These are phyloP conservation scores for Melinaea menophilus DNA, from an alignment of 2,888 invertebrate genomes.

Conservation along the genomic window DNA sequence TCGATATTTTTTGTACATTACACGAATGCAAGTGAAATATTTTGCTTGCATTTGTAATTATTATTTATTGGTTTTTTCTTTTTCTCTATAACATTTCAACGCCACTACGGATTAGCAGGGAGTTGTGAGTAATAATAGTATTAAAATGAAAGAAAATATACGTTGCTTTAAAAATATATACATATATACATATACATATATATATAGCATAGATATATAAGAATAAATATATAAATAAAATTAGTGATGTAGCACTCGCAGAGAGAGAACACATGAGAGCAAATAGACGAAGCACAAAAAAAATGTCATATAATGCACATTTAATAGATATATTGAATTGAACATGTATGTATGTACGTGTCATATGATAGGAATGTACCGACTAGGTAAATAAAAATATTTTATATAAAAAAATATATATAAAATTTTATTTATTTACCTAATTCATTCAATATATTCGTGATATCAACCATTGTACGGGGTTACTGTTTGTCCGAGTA, in stretches of 20 bases:
- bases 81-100: constrained; percentile 37
- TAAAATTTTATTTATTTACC: constrained; percentile 22
- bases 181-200: not conserved
- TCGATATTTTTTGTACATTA: too few relatives aligned
- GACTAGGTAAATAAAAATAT: constrained; percentile 25
- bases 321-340: constrained; percentile 19
- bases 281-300: constrained; percentile 30
- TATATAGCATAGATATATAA: constrained; percentile 23
- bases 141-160: constrained; percentile 17
- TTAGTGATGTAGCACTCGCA: constrained; percentile 31
- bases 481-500: constrained; percentile 29
- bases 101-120: constrained; percentile 73
- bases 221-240: constrained; percentile 12
- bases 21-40: too few relatives aligned
- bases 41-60: too few relatives aligned
- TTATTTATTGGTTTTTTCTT: too few relatives aligned
- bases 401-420: not conserved
- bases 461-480: constrained; percentile 28
- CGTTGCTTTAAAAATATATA: constrained; percentile 28
- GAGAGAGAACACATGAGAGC: constrained; percentile 27
- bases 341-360: constrained; percentile 13
- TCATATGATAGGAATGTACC: constrained; percentile 19
- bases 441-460: constrained; percentile 25
- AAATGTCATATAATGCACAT: constrained; percentile 27
- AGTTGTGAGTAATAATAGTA: constrained; percentile 67